These are phyloP conservation scores for Falcaria lacertinaria DNA, from an alignment of 2,888 invertebrate species.

Conservation along the genomic window DNA sequence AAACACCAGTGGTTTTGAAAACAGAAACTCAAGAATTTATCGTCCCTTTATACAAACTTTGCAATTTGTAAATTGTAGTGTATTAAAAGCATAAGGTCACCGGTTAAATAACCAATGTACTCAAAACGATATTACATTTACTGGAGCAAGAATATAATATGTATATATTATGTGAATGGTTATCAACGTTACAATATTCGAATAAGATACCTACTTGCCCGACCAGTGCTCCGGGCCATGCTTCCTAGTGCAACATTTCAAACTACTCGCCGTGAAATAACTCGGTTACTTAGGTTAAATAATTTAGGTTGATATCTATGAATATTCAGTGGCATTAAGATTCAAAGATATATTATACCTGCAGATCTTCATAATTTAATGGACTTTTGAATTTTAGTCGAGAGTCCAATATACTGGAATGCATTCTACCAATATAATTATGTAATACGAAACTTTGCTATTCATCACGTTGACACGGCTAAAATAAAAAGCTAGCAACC, in stretches of 20 bases:
- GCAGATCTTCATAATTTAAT: background rate
- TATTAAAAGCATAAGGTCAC: background rate
- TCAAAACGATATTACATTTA: constrained; percentile 2
- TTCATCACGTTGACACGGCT: no score
- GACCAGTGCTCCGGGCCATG: constrained; percentile 21
- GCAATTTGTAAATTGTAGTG: background rate
- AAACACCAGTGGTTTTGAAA: no score
- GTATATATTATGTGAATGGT: constrained; percentile 7
- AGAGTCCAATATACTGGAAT: no score
- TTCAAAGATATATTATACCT: background rate
- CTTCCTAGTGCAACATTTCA: constrained; percentile 38
- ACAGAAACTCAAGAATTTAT: no score
- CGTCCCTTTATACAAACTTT: no score
- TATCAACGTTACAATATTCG: constrained; percentile 19
- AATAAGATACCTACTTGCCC: constrained; percentile 26
- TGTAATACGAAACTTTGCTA: no score
- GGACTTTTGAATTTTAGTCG: no score
- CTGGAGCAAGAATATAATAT: background rate
- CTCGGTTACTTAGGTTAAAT: constrained; percentile 6
- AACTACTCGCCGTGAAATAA: constrained; percentile 27
- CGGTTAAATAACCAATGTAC: background rate
- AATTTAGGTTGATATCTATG: constrained; percentile 2
- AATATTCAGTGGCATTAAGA: background rate
- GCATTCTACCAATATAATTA: no score
- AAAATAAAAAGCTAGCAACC: no score